Conservation (phyloP, 64 coral and sea anemone species). For the Porites lutea region DNA sequence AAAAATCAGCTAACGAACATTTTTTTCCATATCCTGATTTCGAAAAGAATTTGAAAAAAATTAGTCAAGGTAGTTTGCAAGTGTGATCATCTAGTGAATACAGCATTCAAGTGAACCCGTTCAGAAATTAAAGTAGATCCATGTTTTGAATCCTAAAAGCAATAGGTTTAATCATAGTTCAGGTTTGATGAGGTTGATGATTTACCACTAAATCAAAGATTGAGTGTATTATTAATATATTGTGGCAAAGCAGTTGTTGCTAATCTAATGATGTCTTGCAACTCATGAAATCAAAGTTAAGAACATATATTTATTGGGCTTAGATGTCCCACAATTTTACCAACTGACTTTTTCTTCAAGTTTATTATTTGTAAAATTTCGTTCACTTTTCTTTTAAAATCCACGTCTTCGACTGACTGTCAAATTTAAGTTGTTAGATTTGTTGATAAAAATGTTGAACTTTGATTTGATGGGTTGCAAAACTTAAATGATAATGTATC, state of each 20-base stretch:
- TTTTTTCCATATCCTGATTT: background rate
- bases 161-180: background rate
- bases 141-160: background rate
- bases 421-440: too few species aligned
- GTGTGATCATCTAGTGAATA: background rate
- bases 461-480: constrained; percentile 40
- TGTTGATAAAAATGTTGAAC: background rate
- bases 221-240: constrained; percentile 39
- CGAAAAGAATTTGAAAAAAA: background rate
- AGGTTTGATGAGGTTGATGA: constrained; percentile 10
- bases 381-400: too few species aligned
- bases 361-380: background rate
- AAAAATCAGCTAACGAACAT: background rate
- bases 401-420: background rate
- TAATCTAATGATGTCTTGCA: constrained; percentile 9
- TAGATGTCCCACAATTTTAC: background rate
- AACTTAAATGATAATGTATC: background rate
- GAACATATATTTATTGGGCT: constrained; percentile 2
- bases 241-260: background rate
- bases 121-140: background rate
- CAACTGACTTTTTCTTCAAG: background rate
- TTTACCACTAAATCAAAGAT: constrained; percentile 7
- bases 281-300: constrained; percentile 27
- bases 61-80: background rate
- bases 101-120: background rate